These are phyloP conservation scores for Melanotaenia pygmaea DNA, from an alignment of 2,797 vertebrate species.

Conservation along the genomic window DNA sequence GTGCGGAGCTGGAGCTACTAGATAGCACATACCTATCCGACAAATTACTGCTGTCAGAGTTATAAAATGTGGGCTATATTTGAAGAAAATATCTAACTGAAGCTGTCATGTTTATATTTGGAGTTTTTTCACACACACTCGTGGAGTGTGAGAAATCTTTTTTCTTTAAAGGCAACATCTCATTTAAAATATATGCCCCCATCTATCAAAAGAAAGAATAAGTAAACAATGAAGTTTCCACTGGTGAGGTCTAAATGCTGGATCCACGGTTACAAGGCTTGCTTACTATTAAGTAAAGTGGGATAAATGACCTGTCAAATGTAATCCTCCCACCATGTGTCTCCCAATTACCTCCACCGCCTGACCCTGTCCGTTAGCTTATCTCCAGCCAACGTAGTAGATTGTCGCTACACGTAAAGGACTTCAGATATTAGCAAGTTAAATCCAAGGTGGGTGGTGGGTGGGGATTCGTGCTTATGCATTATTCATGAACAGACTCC, in stretches of 20 bases:
- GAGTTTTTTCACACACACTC: slow-evolving; percentile 6
- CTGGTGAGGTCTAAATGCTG: slow-evolving; percentile 85
- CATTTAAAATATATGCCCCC: slow-evolving; percentile 22
- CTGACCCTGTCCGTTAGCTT: slow-evolving; percentile 66
- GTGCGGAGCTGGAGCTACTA: background rate
- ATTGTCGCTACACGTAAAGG: slow-evolving; percentile 47
- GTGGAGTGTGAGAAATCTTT: slow-evolving; percentile 8
- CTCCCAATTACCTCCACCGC: slow-evolving; percentile 87
- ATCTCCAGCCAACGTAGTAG: slow-evolving; percentile 52
- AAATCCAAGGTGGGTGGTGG: slow-evolving; percentile 32
- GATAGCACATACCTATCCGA: background rate
- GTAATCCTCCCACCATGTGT: slow-evolving; percentile 91
- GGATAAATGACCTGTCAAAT: slow-evolving; percentile 95
- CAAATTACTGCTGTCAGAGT: slow-evolving; percentile 4
- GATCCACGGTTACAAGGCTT: slow-evolving; percentile 83
- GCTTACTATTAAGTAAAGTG: slow-evolving; percentile 91
- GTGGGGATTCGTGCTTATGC: slow-evolving; percentile 6
- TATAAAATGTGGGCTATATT: slow-evolving; percentile 19
- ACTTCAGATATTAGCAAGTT: slow-evolving; percentile 69
- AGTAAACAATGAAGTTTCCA: slow-evolving; percentile 78
- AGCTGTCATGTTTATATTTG: slow-evolving; percentile 28
- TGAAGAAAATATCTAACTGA: slow-evolving; percentile 15
- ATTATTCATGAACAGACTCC: slow-evolving; percentile 7
- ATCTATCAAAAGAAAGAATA: slow-evolving; percentile 11
- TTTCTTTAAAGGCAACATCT: slow-evolving; percentile 4